Base-by-base conservation (phyloP, 2,888 invertebrate genomes). In the Polietes domitor region DNA sequence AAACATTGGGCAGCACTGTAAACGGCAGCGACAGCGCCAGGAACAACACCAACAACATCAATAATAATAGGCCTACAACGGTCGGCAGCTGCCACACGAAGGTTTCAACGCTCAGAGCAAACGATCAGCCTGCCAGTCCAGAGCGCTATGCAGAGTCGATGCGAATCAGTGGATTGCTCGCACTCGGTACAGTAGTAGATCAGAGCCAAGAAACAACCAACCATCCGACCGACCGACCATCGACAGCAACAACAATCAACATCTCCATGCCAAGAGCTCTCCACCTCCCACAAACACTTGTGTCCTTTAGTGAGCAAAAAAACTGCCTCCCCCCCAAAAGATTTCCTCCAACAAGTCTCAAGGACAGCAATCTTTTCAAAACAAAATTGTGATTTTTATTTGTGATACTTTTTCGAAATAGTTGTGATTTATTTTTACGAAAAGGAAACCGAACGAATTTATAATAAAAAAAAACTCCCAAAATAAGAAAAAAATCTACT, bases 101-200 rank as follows among this genome's bases (percentile, higher is more conserved):
- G 83, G 81, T 83, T 86, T 80, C 84, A 84, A 82, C 82, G 74
- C 78, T 61, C 71, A 61, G 50, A 58, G 19, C 61, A 80, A 77
- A 81, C 84, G 80, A 82, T 55, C 77, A 78, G 43, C 72, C 77
- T 77, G 43, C 72, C 53, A 61, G 87, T 74, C 85, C 86, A 86
- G 86, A 86, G 86, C n/a, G n/a, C 86, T 65, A 86, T 86, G 87
- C 81, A 79, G 86, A 86, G 84, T 86, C 84, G 84, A 83, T 82
- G 76, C 86, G 82, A 80, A 83, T 78, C 87, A 85, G 87, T 86
- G 86, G 83, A 79, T 76, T 80, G 80, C 21, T 82, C 79, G 84
- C 86, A 87, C 88, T 88, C 75, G 75, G 80, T 21, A 88, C 87
- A 86, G 87, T 83, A 86, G 86, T 88, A 87, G 61, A 73, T 55